phyloP scores from a whole-genome alignment of 2,888 invertebrate genomes.

The Hydriomena furcata region DNA sequence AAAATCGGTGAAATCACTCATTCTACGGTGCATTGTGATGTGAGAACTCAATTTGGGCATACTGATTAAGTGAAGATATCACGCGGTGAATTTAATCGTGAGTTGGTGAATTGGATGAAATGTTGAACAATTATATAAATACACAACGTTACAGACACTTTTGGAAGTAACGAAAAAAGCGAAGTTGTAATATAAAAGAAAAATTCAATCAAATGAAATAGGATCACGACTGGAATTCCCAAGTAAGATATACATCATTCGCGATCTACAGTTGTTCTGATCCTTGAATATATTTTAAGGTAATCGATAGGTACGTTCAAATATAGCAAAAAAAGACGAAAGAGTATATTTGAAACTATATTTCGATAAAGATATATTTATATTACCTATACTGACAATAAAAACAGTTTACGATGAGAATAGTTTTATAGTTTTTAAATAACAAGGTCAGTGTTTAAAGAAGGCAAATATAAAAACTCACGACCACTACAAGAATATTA shows the following conservation, averaged over 20 bases:
- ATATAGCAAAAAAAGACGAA: too few species aligned
- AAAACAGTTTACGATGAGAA: background rate
- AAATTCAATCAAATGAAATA: too few species aligned
- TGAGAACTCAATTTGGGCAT: conserved; percentile 80
- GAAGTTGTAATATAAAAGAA: too few species aligned
- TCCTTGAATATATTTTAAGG: conserved; percentile 3
- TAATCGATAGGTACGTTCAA: too few species aligned
- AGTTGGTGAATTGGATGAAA: conserved; percentile 34
- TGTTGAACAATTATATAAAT: conserved; percentile 16
- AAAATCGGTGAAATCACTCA: conserved; percentile 75
- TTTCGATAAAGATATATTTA: background rate
- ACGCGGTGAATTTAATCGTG: conserved; percentile 40
- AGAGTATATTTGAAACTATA: background rate
- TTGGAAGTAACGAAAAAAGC: conserved; percentile 7
- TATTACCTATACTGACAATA: background rate
- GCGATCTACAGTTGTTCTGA: too few species aligned
- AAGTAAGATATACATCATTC: too few species aligned
- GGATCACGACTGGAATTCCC: too few species aligned
- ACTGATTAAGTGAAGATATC: conserved; percentile 75
- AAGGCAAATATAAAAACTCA: conserved; percentile 27
- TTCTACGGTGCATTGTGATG: conserved; percentile 75
- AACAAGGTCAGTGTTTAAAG: conserved; percentile 33
- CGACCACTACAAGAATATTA: conserved; percentile 26
- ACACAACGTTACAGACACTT: conserved; percentile 10
- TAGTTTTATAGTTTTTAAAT: conserved; percentile 42